phyloP scores from a whole-genome alignment of 2,113 vertebrate genomes.

The Gavia stellata region DNA sequence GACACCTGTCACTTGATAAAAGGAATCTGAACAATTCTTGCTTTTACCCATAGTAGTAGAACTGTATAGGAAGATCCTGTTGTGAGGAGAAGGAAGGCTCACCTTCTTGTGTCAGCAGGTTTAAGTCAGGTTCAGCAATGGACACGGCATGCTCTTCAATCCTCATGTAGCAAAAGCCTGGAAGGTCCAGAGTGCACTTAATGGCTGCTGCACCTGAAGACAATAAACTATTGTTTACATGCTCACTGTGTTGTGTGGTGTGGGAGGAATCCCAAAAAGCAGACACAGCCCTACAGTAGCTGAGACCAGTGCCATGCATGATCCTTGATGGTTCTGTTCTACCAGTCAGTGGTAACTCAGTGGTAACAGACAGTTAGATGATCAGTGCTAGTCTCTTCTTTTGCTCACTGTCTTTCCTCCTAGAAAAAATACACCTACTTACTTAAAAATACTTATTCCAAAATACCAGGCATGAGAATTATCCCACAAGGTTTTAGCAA shows the following conservation, averaged over 20 bases:
- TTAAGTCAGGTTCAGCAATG: not conserved
- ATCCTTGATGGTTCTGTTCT: not conserved
- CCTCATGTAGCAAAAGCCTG: not conserved
- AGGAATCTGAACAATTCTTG: not conserved
- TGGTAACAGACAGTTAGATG: not conserved
- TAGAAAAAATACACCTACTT: not conserved
- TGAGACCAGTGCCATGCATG: not conserved
- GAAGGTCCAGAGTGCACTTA: not conserved
- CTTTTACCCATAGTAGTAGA: not conserved
- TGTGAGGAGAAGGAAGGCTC: not conserved
- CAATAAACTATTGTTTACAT: not conserved
- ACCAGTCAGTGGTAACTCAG: not conserved
- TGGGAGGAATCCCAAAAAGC: not conserved
- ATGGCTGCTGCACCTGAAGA: not conserved
- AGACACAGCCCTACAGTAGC: not conserved
- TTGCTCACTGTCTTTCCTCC: not conserved
- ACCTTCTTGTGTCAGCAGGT: not conserved
- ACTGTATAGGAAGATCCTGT: not conserved
- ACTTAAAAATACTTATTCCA: not conserved
- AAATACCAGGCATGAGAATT: not conserved
- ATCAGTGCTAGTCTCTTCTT: not conserved
- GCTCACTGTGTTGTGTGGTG: not conserved
- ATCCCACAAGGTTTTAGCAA: not conserved
- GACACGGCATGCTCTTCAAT: not conserved
- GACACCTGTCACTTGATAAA: not conserved